Conservation (phyloP, 2,797 vertebrate species). For the Pterois miles region DNA sequence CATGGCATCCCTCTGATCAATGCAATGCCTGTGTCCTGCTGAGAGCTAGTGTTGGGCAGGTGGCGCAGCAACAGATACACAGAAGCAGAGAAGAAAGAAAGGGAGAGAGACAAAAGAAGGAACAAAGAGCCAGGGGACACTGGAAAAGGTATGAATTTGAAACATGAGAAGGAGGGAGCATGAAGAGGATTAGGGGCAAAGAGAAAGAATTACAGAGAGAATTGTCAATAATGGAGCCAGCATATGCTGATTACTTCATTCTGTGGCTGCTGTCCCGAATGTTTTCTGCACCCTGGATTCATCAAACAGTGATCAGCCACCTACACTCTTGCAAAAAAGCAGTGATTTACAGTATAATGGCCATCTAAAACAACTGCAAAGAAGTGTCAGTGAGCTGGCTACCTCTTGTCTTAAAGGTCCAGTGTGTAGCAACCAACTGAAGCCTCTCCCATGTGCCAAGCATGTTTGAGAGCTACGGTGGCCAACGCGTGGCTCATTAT, state of each 20-base stretch:
- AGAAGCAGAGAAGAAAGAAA: conserved; percentile 24
- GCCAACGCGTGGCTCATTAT: too few relatives aligned
- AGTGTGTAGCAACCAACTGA: too few relatives aligned
- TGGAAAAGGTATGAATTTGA: conserved; percentile 20
- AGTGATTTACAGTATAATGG: neutral
- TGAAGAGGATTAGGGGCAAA: conserved; percentile 26
- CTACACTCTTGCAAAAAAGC: neutral
- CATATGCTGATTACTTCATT: conserved; percentile 20
- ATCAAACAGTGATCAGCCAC: neutral
- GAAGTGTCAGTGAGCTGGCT: neutral
- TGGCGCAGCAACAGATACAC: conserved; percentile 30
- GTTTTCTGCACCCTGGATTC: neutral
- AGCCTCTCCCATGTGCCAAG: too few relatives aligned
- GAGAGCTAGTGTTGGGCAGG: conserved; percentile 42
- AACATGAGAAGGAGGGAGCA: conserved; percentile 21
- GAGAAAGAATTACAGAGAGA: conserved; percentile 30
- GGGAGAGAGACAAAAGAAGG: conserved; percentile 19
- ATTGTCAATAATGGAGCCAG: conserved; percentile 16
- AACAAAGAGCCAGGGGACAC: conserved; percentile 24
- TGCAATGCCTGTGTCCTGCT: conserved; percentile 45
- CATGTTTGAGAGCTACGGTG: too few relatives aligned
- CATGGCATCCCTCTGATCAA: conserved; percentile 46
- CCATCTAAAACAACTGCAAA: neutral
- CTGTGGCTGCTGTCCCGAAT: conserved; percentile 2
- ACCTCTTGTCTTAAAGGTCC: neutral